These are phyloP conservation scores for Aurelia sp. DNA, from an alignment of 30 jellyfish, hydroid and myxozoan species.

Conservation along the genomic window DNA sequence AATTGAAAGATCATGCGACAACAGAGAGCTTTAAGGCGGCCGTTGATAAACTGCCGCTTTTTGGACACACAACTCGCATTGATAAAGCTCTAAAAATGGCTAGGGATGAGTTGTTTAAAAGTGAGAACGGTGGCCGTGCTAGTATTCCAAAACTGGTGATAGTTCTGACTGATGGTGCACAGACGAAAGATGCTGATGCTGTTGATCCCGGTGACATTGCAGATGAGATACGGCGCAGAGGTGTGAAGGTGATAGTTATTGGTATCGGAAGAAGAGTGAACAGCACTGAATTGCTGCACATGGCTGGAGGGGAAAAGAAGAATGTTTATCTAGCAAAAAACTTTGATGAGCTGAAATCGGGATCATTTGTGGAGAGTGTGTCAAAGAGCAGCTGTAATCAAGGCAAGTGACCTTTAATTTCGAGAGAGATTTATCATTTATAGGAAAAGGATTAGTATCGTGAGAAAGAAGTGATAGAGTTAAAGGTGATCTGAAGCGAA, in stretches of 20 bases:
- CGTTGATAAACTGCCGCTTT: constrained; percentile 78
- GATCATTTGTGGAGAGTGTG: constrained; percentile 38
- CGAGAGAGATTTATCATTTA: not conserved
- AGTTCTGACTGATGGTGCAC: constrained; percentile 90
- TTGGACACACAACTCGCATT: constrained; percentile 86
- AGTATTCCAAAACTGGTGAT: constrained; percentile 64
- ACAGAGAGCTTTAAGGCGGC: constrained; percentile 60
- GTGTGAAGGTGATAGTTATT: constrained; percentile 53
- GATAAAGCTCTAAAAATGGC: constrained; percentile 84
- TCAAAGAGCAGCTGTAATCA: constrained; percentile 57
- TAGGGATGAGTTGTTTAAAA: constrained; percentile 53
- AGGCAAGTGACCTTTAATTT: constrained; percentile 16
- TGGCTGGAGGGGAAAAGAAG: constrained; percentile 69
- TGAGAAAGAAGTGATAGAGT: too few species aligned
- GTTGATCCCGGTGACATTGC: constrained; percentile 85
- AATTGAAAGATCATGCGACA: constrained; percentile 43
- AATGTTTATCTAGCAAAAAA: constrained; percentile 48
- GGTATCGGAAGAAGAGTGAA: constrained; percentile 86
- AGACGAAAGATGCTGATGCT: constrained; percentile 81
- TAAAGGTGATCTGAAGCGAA: too few species aligned
- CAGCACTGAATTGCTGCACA: constrained; percentile 64
- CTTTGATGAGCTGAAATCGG: constrained; percentile 57
- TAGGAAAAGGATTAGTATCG: too few species aligned
- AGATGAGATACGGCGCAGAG: constrained; percentile 64
- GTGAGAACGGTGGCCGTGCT: constrained; percentile 67